Conservation (phyloP, 2,113 vertebrate genomes). For the Macquaria australasica region DNA sequence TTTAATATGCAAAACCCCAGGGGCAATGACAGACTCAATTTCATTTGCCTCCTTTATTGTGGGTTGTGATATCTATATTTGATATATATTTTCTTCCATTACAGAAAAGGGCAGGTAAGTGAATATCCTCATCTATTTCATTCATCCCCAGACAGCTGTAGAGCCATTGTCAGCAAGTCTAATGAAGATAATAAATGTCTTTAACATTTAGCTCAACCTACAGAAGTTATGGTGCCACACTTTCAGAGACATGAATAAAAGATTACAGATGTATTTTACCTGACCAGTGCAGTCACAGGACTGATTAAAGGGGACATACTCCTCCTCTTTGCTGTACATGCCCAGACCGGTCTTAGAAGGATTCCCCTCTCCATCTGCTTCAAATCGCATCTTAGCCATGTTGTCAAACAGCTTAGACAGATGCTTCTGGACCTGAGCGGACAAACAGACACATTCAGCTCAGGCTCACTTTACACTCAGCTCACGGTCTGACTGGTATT, state of each 20-base stretch:
- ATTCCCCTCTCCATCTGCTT: conserved; percentile 82
- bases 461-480: conserved; percentile 15
- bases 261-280: conserved; percentile 79
- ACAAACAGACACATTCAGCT: conserved; percentile 33
- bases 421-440: conserved; percentile 91
- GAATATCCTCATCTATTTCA: conserved; percentile 9
- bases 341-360: conserved; percentile 87
- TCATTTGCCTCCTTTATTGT: conserved; percentile 47
- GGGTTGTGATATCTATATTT: conserved; percentile 50
- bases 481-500: conserved; percentile 19
- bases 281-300: conserved; percentile 93
- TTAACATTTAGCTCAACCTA: not conserved
- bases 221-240: not conserved
- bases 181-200: conserved; percentile 28
- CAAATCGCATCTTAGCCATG: conserved; percentile 90
- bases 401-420: conserved; percentile 97
- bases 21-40: conserved; percentile 49
- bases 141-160: not conserved
- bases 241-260: conserved; percentile 7
- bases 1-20: conserved; percentile 66
- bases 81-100: conserved; percentile 31
- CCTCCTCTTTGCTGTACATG: conserved; percentile 96
- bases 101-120: conserved; percentile 25
- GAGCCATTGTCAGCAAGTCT: not conserved
- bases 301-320: conserved; percentile 91